Conservation (phyloP, 2,113 vertebrate species). For the Pollachius pollachius region DNA sequence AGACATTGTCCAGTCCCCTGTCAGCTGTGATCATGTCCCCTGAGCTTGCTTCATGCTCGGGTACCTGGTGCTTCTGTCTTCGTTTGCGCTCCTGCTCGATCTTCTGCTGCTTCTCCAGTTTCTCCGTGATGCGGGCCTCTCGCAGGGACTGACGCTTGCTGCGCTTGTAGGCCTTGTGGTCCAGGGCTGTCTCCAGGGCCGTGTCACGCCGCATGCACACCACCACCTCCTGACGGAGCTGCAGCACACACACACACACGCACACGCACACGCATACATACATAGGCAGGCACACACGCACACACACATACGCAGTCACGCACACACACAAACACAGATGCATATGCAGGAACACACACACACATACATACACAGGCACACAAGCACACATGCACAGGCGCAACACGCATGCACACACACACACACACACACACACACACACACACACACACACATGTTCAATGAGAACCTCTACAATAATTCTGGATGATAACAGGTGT, state of each 20-base stretch:
- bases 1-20: no score
- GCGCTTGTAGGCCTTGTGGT: constrained; percentile 94
- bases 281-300: background rate
- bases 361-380: background rate
- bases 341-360: no score
- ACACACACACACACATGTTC: background rate
- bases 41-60: no score
- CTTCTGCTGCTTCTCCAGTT: constrained; percentile 97
- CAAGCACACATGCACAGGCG: background rate
- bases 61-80: constrained; percentile 82
- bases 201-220: constrained; percentile 95
- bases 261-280: background rate
- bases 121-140: constrained; percentile 92
- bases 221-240: constrained; percentile 95
- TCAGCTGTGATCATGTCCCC: no score
- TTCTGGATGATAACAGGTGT: no score
- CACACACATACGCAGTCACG: background rate
- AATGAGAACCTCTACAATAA: background rate
- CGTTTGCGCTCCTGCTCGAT: constrained; percentile 78
- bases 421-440: constrained; percentile 1
- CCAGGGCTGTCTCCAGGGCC: constrained; percentile 88
- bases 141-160: constrained; percentile 92
- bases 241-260: background rate
- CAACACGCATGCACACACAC: background rate
- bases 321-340: background rate